A percentile compares a stretch with the other conserved stretches of the same genome.
Evolutionary conservation across 2,797 vertebrate species (phyloP).

Genomic region (Schizopygopsis pylzovi): DNA sequence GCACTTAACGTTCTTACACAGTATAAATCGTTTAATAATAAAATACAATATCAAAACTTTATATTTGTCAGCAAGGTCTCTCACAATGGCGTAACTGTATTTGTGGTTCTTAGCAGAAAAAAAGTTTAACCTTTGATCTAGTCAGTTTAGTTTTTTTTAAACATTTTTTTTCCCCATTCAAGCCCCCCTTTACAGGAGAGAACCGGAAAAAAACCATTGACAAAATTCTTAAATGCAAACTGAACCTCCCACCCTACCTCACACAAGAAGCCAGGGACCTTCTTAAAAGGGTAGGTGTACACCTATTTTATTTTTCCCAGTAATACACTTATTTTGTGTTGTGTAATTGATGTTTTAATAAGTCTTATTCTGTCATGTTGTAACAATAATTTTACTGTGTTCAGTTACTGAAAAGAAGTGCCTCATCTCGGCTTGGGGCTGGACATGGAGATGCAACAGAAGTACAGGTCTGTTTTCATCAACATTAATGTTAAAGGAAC

Average conservation of each 20-base stretch:
- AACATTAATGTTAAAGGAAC: neutral
- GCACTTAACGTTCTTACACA: too few species aligned
- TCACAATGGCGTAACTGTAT: too few species aligned
- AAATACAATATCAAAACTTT: too few species aligned
- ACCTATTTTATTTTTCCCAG: neutral
- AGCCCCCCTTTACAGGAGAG: constrained; percentile 97
- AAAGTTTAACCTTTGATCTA: neutral
- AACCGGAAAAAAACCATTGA: constrained; percentile 98
- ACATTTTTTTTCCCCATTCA: neutral
- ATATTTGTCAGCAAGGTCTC: neutral
- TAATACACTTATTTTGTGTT: neutral
- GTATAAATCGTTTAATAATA: too few species aligned
- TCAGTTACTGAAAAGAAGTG: constrained; percentile 98
- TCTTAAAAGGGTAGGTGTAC: constrained; percentile 89
- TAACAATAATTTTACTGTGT: constrained; percentile 13
- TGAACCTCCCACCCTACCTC: constrained; percentile 99
- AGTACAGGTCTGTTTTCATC: constrained; percentile 86
- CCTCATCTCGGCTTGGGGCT: constrained; percentile 93
- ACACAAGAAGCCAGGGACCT: constrained; percentile 99
- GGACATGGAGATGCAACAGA: constrained; percentile 92
- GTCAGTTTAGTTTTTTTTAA: neutral
- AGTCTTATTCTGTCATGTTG: neutral
- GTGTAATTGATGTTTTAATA: neutral
- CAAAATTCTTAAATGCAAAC: constrained; percentile 98
- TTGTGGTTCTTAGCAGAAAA: neutral